A percentile compares a stretch with the other conserved stretches of the same genome.
phyloP scores from a whole-genome alignment of 2,113 vertebrate genomes.

The Aldabrachelys gigantea region DNA sequence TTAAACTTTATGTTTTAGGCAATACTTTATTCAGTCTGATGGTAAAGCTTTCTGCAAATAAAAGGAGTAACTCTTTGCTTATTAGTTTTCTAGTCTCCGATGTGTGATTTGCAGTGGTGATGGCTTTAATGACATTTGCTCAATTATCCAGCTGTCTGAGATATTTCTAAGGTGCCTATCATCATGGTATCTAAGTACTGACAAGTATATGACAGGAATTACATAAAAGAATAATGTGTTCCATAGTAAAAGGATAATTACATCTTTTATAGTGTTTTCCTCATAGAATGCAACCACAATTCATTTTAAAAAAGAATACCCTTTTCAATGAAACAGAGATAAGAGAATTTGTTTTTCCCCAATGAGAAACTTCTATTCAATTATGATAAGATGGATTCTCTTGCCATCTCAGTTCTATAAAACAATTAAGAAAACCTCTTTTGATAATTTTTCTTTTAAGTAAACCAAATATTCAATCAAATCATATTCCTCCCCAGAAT shows the following conservation, averaged over 20 bases:
- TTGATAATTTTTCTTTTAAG: not conserved
- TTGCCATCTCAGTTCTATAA: not conserved
- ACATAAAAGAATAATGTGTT: not conserved
- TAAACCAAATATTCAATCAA: not conserved
- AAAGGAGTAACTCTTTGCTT: not conserved
- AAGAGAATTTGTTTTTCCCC: not conserved
- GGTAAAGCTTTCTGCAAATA: not conserved
- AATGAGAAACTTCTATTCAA: not conserved
- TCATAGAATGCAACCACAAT: not conserved
- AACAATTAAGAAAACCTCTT: not conserved
- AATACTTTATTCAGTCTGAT: not conserved
- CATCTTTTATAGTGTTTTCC: not conserved
- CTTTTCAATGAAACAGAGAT: not conserved
- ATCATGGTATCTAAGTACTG: not conserved
- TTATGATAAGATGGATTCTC: not conserved
- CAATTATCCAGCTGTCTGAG: not conserved
- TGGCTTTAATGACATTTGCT: not conserved
- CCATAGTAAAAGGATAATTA: not conserved
- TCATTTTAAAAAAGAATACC: not conserved
- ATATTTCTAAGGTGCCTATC: not conserved
- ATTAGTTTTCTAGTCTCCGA: not conserved
- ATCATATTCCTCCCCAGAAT: not conserved
- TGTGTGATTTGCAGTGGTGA: not conserved
- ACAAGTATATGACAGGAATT: not conserved
- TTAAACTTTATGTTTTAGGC: not conserved